Conservation (phyloP, 2,113 vertebrate species). For the Limanda limanda region DNA sequence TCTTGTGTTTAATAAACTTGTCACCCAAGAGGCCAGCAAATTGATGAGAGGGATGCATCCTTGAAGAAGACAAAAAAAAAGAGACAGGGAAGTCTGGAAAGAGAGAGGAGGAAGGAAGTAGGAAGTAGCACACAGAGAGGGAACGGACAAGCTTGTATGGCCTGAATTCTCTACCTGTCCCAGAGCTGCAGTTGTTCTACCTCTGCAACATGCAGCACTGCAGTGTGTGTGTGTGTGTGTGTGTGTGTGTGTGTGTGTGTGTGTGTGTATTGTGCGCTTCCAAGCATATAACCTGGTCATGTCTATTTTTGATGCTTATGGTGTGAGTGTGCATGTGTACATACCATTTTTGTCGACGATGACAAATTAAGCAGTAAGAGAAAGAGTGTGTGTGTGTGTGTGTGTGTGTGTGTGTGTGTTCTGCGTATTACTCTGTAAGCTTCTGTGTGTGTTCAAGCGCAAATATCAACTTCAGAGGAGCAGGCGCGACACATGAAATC, state of each 20-base stretch:
- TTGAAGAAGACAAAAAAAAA: constrained; percentile 42
- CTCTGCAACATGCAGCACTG: constrained; percentile 81
- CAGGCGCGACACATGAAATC: constrained; percentile 43
- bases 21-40: constrained; percentile 83
- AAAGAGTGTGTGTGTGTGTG: not conserved
- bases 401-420: not conserved
- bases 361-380: not conserved
- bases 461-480: constrained; percentile 50
- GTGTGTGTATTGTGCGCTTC: constrained; percentile 10
- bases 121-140: constrained; percentile 54
- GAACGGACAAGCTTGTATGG: constrained; percentile 44
- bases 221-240: constrained; percentile 37
- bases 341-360: constrained; percentile 1
- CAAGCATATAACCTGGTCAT: constrained; percentile 4
- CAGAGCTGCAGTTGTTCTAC: constrained; percentile 62
- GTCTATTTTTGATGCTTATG: constrained; percentile 5
- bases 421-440: not conserved
- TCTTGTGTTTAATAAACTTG: constrained; percentile 88
- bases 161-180: constrained; percentile 68
- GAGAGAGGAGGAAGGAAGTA: constrained; percentile 19
- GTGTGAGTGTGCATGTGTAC: constrained; percentile 24
- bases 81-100: constrained; percentile 30
- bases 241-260: constrained; percentile 10
- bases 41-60: constrained; percentile 78
- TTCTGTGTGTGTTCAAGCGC: constrained; percentile 11